These are phyloP conservation scores for Papilio xuthus DNA, from an alignment of 1,140 invertebrate genomes.

Conservation along the genomic window DNA sequence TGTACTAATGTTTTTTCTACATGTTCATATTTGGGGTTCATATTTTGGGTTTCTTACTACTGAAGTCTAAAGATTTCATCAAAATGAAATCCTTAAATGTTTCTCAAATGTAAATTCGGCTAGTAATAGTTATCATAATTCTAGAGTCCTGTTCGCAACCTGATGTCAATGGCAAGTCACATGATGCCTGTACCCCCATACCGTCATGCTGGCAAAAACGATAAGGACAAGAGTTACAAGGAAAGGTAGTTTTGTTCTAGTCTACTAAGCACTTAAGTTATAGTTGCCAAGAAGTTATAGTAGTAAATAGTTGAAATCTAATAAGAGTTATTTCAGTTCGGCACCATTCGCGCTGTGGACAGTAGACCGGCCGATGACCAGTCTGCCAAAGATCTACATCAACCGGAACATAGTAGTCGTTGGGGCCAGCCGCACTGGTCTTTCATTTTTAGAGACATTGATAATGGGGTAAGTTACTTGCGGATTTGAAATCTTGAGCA, in stretches of 20 bases:
- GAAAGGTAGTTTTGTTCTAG: conserved; percentile 55
- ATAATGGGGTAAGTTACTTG: conserved; percentile 81
- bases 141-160: conserved; percentile 60
- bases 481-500: not conserved
- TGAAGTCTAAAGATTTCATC: not conserved
- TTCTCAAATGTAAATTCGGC: not conserved
- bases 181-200: conserved; percentile 67
- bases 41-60: too few species aligned
- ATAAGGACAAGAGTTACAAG: conserved; percentile 58
- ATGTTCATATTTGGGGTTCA: too few species aligned
- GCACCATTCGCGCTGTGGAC: conserved; percentile 67
- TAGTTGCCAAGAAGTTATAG: not conserved
- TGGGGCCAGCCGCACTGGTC: conserved; percentile 86
- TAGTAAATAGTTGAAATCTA: not conserved
- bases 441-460: conserved; percentile 86
- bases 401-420: conserved; percentile 87
- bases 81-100: not conserved
- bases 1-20: too few species aligned
- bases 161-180: conserved; percentile 68
- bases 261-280: not conserved
- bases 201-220: conserved; percentile 46
- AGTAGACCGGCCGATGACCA: conserved; percentile 69
- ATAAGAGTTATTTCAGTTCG: conserved; percentile 45
- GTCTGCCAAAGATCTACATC: conserved; percentile 76
- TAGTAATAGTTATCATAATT: not conserved